These are phyloP conservation scores for Heliocidaris tuberculata DNA, from an alignment of 35 echinoderm and acorn worm species.

Conservation along the genomic window DNA sequence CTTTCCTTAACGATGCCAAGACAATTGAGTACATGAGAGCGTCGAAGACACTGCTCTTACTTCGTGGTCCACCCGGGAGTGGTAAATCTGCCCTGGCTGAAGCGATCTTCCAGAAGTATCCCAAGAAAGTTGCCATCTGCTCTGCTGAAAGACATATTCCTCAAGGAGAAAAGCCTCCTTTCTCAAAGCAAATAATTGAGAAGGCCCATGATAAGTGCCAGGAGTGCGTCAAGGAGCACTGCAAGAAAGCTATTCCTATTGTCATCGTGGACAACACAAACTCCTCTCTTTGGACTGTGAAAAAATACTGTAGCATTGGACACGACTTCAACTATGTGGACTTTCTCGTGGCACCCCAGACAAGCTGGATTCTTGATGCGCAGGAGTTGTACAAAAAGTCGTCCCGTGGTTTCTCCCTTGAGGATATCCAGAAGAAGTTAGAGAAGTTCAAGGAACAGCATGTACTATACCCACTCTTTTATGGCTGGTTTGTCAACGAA, in stretches of 20 bases:
- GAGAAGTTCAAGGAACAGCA: background rate
- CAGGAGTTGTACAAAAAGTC: slow-evolving; percentile 5
- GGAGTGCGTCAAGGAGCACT: background rate
- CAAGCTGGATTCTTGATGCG: background rate
- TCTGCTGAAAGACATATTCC: background rate
- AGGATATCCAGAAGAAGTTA: background rate
- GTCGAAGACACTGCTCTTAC: slow-evolving; percentile 46
- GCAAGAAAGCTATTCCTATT: slow-evolving; percentile 11
- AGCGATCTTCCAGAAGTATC: slow-evolving; percentile 40
- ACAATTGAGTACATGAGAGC: slow-evolving; percentile 23
- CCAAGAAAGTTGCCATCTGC: slow-evolving; percentile 8
- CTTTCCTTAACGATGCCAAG: slow-evolving; percentile 34
- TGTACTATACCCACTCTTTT: slow-evolving; percentile 69
- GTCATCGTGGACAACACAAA: slow-evolving; percentile 59
- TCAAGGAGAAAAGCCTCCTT: background rate
- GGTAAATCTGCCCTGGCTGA: slow-evolving; percentile 44
- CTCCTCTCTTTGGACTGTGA: background rate
- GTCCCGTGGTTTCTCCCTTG: background rate
- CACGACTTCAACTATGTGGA: slow-evolving; percentile 51
- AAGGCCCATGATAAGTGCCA: background rate
- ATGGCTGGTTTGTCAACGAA: slow-evolving; percentile 75
- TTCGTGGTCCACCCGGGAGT: slow-evolving; percentile 30
- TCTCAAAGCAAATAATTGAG: background rate
- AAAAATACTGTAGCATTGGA: slow-evolving; percentile 35
- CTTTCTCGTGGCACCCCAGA: slow-evolving; percentile 21